phyloP scores from a whole-genome alignment of 1,140 invertebrate species.

The Nasonia longicornis region DNA sequence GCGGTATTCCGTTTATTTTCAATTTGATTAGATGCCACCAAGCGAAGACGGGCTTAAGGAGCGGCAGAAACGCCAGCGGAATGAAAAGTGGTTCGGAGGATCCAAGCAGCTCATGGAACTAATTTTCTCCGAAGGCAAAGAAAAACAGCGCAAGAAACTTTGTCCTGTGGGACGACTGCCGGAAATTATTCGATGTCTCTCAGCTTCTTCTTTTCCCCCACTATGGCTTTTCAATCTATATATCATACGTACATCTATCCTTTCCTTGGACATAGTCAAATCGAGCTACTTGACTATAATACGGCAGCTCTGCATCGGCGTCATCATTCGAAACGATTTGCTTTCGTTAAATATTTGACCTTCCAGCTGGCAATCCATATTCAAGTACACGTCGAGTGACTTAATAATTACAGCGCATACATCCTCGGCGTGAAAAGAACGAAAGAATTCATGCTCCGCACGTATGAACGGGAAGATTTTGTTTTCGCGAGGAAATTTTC shows the following conservation, averaged over 20 bases:
- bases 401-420: no score
- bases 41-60: slow-evolving; percentile 16
- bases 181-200: slow-evolving; percentile 23
- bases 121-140: slow-evolving; percentile 25
- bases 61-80: background rate
- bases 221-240: no score
- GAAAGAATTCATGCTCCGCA: slow-evolving; percentile 14
- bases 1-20: background rate
- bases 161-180: slow-evolving; percentile 21
- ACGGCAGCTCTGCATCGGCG: background rate
- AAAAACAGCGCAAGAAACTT: slow-evolving; percentile 28
- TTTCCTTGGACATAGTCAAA: background rate
- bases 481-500: slow-evolving; percentile 16
- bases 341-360: background rate
- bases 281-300: background rate
- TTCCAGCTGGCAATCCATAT: no score
- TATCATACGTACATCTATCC: no score
- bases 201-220: background rate
- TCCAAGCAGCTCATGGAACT: slow-evolving; percentile 14
- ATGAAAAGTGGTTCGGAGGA: slow-evolving; percentile 24
- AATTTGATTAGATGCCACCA: slow-evolving; percentile 22
- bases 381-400: no score
- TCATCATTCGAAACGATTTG: slow-evolving; percentile 10
- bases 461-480: slow-evolving; percentile 12
- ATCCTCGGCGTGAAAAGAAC: background rate